phyloP scores from a whole-genome alignment of 1,140 invertebrate genomes.

The Penaeus chinensis region DNA sequence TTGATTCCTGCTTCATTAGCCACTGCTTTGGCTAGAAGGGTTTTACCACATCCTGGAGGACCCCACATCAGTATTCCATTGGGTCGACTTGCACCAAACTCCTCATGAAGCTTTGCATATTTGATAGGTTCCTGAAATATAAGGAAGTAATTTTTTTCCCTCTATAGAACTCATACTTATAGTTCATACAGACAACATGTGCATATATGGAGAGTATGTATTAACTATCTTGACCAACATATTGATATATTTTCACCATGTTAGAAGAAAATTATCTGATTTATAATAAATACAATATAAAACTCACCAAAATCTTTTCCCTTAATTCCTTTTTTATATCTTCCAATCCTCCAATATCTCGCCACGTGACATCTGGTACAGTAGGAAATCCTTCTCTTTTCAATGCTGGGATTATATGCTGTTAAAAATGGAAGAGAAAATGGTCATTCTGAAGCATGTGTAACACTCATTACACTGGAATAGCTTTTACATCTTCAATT shows the following conservation, averaged over 20 bases:
- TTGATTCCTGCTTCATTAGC: slow-evolving; percentile 97
- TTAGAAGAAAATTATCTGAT: not conserved
- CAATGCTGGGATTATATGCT: slow-evolving; percentile 55
- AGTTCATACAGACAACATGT: not conserved
- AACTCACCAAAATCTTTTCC: slow-evolving; percentile 84
- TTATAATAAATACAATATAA: not conserved
- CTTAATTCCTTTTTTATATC: slow-evolving; percentile 90
- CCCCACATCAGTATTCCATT: slow-evolving; percentile 93
- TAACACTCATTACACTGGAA: slow-evolving; percentile 45
- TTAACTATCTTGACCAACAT: not conserved
- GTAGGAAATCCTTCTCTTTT: slow-evolving; percentile 92
- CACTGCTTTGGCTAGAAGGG: slow-evolving; percentile 91
- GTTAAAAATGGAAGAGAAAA: not conserved
- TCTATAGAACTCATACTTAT: not conserved
- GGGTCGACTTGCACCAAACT: slow-evolving; percentile 81
- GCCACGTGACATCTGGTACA: slow-evolving; percentile 97
- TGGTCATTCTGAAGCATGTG: slow-evolving; percentile 6
- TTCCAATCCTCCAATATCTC: slow-evolving; percentile 92
- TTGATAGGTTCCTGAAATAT: slow-evolving; percentile 84
- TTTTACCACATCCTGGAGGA: slow-evolving; percentile 94
- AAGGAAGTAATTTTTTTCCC: slow-evolving; percentile 53
- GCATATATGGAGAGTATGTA: not conserved
- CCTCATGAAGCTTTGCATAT: slow-evolving; percentile 82
- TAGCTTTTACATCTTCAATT: too few relatives aligned
- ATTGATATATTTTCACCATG: not conserved